These are phyloP conservation scores for Drosophila eugracilis DNA, from an alignment of 1,140 invertebrate species.

Conservation along the genomic window DNA sequence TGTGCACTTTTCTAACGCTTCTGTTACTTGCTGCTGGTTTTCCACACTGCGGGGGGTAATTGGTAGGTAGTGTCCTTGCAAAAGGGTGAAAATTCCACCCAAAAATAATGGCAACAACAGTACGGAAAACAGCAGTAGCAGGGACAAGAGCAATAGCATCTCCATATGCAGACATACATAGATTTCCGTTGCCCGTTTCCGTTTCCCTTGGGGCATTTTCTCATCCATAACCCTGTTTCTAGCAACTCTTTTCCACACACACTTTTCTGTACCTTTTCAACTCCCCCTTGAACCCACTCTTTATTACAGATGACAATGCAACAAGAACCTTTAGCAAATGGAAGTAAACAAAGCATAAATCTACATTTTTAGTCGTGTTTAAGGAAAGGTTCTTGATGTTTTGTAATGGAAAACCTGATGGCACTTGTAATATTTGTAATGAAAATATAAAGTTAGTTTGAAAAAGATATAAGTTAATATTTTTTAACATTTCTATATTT, in stretches of 20 bases:
- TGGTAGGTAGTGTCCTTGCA: neutral
- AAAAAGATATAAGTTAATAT: no score
- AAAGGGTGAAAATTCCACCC: slow-evolving; percentile 69
- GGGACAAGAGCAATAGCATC: slow-evolving; percentile 36
- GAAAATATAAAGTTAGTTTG: no score
- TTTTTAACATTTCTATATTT: no score
- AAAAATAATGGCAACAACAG: slow-evolving; percentile 39
- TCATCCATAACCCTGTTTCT: slow-evolving; percentile 4
- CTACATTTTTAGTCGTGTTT: slow-evolving; percentile 33
- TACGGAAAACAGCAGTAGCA: slow-evolving; percentile 24
- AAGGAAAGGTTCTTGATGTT: slow-evolving; percentile 12
- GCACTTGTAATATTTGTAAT: neutral
- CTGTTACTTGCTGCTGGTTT: slow-evolving; percentile 47
- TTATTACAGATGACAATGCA: slow-evolving; percentile 32
- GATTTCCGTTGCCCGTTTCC: slow-evolving; percentile 67
- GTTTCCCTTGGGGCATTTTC: slow-evolving; percentile 51
- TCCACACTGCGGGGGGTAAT: slow-evolving; percentile 3
- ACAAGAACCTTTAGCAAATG: neutral
- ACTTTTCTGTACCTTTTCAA: slow-evolving; percentile 16
- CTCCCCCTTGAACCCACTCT: neutral
- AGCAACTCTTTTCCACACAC: slow-evolving; percentile 35
- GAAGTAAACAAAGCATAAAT: slow-evolving; percentile 21
- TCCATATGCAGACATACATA: slow-evolving; percentile 64
- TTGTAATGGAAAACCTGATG: neutral
- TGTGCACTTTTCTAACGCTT: slow-evolving; percentile 70